Evolutionary conservation across 1,140 invertebrate genomes (phyloP).

Genomic region (Trichonephila clavata): DNA sequence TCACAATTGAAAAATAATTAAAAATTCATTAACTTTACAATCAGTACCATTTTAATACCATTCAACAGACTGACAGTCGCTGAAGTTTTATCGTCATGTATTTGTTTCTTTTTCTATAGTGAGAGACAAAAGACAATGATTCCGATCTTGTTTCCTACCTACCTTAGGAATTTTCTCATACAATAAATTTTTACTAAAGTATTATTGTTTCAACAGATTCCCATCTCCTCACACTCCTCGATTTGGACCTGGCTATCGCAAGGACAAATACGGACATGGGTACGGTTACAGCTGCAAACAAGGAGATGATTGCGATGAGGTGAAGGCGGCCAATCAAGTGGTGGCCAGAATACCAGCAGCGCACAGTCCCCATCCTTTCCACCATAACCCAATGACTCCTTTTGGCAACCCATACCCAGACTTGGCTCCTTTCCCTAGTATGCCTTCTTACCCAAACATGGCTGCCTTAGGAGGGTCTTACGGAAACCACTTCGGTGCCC

Average conservation of each 20-base stretch:
- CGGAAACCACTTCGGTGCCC: not conserved
- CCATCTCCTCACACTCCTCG: slow-evolving; percentile 47
- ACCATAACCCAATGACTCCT: not conserved
- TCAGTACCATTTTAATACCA: no score
- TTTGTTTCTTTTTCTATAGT: no score
- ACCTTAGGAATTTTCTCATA: not conserved
- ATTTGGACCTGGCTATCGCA: slow-evolving; percentile 72
- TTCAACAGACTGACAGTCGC: no score
- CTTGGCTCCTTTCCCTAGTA: slow-evolving; percentile 1
- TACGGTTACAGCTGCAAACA: slow-evolving; percentile 76
- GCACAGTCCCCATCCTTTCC: not conserved
- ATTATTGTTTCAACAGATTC: slow-evolving; percentile 5
- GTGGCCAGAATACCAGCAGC: not conserved
- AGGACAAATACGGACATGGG: slow-evolving; percentile 75
- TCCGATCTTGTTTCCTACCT: not conserved
- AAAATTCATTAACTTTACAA: no score
- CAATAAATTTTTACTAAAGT: not conserved
- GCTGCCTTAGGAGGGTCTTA: not conserved
- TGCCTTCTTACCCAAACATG: slow-evolving; percentile 18
- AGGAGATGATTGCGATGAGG: slow-evolving; percentile 74
- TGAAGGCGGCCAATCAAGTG: slow-evolving; percentile 59
- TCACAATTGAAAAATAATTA: no score
- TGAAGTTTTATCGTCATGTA: no score
- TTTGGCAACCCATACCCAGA: slow-evolving; percentile 42
- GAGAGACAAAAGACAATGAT: not conserved